Evolutionary conservation across 2,888 invertebrate genomes (phyloP).

Genomic region (Eristalinus aeneus): DNA sequence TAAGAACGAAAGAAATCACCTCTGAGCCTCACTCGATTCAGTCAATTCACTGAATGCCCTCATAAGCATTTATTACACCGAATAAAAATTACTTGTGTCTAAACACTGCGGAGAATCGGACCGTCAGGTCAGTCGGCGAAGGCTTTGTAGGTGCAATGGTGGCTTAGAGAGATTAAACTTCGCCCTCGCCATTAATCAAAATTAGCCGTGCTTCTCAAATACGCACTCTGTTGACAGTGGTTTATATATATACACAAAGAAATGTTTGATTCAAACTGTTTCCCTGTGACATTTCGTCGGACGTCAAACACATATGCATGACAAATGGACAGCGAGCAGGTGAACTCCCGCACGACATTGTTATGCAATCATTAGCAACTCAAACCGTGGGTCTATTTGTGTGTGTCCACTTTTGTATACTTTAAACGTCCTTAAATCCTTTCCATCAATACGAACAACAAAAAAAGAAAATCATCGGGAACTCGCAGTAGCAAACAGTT

Average conservation of each 20-base stretch:
- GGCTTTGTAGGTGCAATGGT: neutral
- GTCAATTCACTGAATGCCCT: neutral
- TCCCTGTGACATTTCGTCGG: constrained; percentile 55
- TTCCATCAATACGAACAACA: neutral
- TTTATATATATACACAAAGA: constrained; percentile 30
- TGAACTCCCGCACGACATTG: constrained; percentile 11
- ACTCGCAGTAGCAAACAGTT: constrained; percentile 36
- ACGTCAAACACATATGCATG: constrained; percentile 47
- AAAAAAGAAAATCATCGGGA: constrained; percentile 31
- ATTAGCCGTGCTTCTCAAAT: constrained; percentile 43
- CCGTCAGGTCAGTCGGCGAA: constrained; percentile 21
- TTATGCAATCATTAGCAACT: neutral
- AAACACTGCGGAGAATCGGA: constrained; percentile 38
- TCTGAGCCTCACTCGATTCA: neutral
- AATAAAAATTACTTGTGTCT: constrained; percentile 16
- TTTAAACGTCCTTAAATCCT: constrained; percentile 20
- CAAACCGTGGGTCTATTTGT: neutral
- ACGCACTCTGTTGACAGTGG: constrained; percentile 33
- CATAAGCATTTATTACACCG: neutral
- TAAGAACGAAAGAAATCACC: neutral
- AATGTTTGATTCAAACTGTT: constrained; percentile 50
- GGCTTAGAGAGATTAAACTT: constrained; percentile 34
- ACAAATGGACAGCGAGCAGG: constrained; percentile 59
- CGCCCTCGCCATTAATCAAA: constrained; percentile 58
- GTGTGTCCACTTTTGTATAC: constrained; percentile 48